A percentile compares a stretch with the other conserved stretches of the same genome.
Evolutionary conservation across 2,113 vertebrate species (phyloP).

Genomic region (Polyodon spathula): DNA sequence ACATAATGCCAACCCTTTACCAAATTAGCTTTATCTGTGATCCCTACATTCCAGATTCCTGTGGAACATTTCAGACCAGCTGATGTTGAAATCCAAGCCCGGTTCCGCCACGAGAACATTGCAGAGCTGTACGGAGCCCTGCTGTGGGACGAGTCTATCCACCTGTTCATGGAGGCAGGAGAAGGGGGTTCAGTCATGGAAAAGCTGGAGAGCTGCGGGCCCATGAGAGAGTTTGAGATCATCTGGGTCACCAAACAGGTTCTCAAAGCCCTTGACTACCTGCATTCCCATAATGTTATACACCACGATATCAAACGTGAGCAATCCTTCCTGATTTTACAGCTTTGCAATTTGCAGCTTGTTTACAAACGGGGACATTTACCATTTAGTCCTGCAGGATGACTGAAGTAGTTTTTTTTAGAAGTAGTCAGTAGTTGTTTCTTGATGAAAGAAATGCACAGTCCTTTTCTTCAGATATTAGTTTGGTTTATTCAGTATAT

Average conservation of each 20-base stretch:
- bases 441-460: too few relatives aligned
- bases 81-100: conserved; percentile 90
- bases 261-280: conserved; percentile 85
- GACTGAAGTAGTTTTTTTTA: too few relatives aligned
- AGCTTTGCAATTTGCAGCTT: background rate
- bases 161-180: conserved; percentile 94
- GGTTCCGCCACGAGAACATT: conserved; percentile 88
- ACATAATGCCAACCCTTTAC: too few relatives aligned
- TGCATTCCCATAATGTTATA: conserved; percentile 88
- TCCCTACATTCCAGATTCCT: conserved; percentile 61
- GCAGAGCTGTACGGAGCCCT: conserved; percentile 83
- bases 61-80: conserved; percentile 85
- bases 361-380: too few relatives aligned
- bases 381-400: too few relatives aligned
- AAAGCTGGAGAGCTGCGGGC: conserved; percentile 89
- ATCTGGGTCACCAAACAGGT: conserved; percentile 95
- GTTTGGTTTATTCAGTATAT: too few relatives aligned
- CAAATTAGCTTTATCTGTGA: background rate
- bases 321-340: conserved; percentile 25
- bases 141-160: conserved; percentile 74
- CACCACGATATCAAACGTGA: conserved; percentile 96
- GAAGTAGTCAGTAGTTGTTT: too few relatives aligned
- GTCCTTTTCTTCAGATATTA: too few relatives aligned
- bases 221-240: conserved; percentile 93
- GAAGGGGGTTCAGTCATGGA: conserved; percentile 91